These are phyloP conservation scores for Drosophila cognata DNA, from an alignment of 2,888 invertebrate genomes.

Conservation along the genomic window DNA sequence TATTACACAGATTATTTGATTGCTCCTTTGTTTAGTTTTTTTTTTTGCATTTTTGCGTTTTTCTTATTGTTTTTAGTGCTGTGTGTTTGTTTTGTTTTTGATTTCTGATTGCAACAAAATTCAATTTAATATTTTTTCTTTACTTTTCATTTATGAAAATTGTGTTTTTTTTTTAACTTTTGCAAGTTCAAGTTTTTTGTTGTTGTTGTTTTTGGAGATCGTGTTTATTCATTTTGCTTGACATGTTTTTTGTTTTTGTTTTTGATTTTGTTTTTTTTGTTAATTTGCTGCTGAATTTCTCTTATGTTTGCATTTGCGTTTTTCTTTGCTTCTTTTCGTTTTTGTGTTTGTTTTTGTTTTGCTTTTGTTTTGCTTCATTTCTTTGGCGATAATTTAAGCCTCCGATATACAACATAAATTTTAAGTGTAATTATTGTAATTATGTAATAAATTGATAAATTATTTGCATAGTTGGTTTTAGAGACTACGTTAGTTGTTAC, in stretches of 20 bases:
- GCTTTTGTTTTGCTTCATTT: constrained; percentile 69
- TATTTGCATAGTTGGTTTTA: constrained; percentile 57
- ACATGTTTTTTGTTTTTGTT: constrained; percentile 9
- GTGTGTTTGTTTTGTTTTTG: constrained; percentile 10
- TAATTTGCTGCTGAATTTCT: constrained; percentile 39
- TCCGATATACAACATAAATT: constrained; percentile 83
- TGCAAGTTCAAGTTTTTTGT: constrained; percentile 39
- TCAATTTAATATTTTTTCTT: constrained; percentile 19
- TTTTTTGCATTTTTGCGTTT: constrained; percentile 22
- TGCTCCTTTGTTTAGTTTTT: constrained; percentile 39
- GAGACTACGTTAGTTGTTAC: constrained; percentile 45
- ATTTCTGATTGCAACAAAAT: constrained; percentile 49
- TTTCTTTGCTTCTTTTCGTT: constrained; percentile 25
- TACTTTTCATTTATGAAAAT: constrained; percentile 19
- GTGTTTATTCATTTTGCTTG: constrained; percentile 55
- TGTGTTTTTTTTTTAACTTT: constrained; percentile 38
- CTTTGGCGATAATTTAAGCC: constrained; percentile 85
- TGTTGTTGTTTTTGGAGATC: constrained; percentile 65
- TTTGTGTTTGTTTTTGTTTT: constrained; percentile 34
- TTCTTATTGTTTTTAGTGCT: constrained; percentile 20
- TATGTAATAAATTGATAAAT: constrained; percentile 65
- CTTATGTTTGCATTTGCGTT: constrained; percentile 28
- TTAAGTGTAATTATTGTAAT: constrained; percentile 50
- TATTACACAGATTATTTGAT: constrained; percentile 45
- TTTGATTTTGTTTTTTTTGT: constrained; percentile 21